Evolutionary conservation across 2,113 vertebrate genomes (phyloP).

Genomic region (Scolopax mira): DNA sequence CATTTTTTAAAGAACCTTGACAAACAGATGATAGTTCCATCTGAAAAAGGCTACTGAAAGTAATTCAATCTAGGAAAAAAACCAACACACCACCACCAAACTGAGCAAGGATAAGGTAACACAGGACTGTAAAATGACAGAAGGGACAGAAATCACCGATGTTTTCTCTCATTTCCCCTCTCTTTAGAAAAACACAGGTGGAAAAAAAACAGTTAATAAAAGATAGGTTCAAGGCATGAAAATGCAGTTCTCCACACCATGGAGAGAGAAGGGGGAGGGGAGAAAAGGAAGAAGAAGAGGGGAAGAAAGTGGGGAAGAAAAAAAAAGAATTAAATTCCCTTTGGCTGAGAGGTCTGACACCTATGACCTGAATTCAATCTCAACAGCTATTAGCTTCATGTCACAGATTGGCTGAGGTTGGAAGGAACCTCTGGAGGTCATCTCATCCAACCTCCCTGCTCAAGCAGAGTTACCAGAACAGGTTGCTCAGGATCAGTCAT

Average conservation of each 20-base stretch:
- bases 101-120: not conserved
- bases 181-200: not conserved
- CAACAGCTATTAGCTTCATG: not conserved
- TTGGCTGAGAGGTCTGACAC: not conserved
- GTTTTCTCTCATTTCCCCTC: not conserved
- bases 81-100: not conserved
- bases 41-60: not conserved
- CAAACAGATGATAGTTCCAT: not conserved
- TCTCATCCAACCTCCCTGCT: not conserved
- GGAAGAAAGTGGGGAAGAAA: too few relatives aligned
- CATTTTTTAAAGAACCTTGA: not conserved
- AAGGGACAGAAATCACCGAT: not conserved
- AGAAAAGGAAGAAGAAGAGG: too few relatives aligned
- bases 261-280: not conserved
- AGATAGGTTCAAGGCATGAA: not conserved
- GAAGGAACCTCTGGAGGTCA: not conserved
- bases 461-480: not conserved
- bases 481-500: not conserved
- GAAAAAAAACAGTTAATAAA: not conserved
- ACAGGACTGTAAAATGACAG: not conserved
- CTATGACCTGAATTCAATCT: not conserved
- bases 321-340: not conserved
- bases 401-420: not conserved
- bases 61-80: not conserved
- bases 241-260: not conserved